Conservation (phyloP, 2,797 vertebrate species). For the Triplophysa yarkandensis region DNA sequence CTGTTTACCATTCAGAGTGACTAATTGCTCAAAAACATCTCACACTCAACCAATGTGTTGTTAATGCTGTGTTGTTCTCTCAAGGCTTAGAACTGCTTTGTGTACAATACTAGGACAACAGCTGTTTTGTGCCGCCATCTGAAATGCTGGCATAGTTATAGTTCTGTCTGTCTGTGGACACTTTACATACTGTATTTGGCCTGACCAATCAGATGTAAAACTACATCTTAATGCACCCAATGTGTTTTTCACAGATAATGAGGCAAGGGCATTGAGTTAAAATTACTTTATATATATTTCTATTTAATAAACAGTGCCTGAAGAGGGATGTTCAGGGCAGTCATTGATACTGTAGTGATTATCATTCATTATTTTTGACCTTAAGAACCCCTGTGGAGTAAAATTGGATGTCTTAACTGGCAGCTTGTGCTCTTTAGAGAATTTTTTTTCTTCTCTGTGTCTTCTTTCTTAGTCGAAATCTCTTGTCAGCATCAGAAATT, state of each 20-base stretch:
- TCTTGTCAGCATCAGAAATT: background rate
- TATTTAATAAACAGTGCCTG: background rate
- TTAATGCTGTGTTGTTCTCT: background rate
- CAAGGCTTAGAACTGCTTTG: background rate
- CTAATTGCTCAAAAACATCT: slow-evolving; percentile 22
- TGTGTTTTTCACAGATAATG: background rate
- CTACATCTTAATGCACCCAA: background rate
- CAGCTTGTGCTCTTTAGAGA: slow-evolving; percentile 24
- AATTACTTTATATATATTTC: background rate
- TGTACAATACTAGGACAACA: background rate
- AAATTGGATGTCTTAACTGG: slow-evolving; percentile 1
- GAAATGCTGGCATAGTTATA: background rate
- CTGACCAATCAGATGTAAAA: background rate
- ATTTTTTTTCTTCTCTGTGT: background rate
- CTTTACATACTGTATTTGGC: background rate
- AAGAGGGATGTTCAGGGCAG: background rate
- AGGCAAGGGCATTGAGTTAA: background rate
- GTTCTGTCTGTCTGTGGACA: background rate
- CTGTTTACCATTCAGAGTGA: slow-evolving; percentile 40
- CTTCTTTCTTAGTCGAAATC: background rate
- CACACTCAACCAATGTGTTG: slow-evolving; percentile 7
- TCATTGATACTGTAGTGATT: slow-evolving; percentile 14
- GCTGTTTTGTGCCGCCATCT: background rate
- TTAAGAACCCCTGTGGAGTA: background rate
- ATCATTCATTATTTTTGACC: slow-evolving; percentile 19